phyloP scores from a whole-genome alignment of 1,140 invertebrate genomes.

The Lerema accius region DNA sequence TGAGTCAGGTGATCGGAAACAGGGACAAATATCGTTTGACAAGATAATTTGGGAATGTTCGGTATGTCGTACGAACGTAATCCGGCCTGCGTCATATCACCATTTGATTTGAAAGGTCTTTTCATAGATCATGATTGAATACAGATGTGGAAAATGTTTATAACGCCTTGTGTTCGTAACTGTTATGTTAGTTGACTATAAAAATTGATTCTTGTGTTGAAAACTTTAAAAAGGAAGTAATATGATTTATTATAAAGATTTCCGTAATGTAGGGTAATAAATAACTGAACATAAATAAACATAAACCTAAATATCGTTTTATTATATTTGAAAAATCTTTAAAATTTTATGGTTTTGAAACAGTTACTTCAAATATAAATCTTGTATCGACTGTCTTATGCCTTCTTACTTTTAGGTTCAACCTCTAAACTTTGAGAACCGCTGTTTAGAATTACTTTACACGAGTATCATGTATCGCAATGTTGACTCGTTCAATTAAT shows the following conservation, averaged over 20 bases:
- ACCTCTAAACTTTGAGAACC: neutral
- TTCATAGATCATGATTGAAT: neutral
- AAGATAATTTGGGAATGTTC: neutral
- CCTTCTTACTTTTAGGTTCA: neutral
- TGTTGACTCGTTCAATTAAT: constrained; percentile 26
- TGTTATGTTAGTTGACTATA: too few relatives aligned
- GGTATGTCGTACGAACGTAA: neutral
- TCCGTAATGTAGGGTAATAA: too few relatives aligned
- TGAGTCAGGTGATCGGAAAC: constrained; percentile 15
- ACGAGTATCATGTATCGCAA: constrained; percentile 19
- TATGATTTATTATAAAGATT: too few relatives aligned
- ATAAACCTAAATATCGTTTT: too few relatives aligned
- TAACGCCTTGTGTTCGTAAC: too few relatives aligned
- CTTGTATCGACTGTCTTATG: too few relatives aligned
- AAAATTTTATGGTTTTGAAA: too few relatives aligned
- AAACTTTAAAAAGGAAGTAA: too few relatives aligned
- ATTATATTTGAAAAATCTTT: too few relatives aligned
- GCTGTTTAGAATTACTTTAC: constrained; percentile 18
- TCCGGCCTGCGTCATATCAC: neutral
- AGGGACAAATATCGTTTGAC: constrained; percentile 4
- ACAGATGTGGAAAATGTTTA: neutral
- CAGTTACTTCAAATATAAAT: too few relatives aligned
- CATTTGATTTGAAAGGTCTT: neutral
- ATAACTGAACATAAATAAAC: too few relatives aligned
- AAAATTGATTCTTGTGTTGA: too few relatives aligned